A percentile compares a stretch with the other conserved stretches of the same genome.
Conservation (phyloP, 2,113 vertebrate genomes). For the Pachyramphus minor region DNA sequence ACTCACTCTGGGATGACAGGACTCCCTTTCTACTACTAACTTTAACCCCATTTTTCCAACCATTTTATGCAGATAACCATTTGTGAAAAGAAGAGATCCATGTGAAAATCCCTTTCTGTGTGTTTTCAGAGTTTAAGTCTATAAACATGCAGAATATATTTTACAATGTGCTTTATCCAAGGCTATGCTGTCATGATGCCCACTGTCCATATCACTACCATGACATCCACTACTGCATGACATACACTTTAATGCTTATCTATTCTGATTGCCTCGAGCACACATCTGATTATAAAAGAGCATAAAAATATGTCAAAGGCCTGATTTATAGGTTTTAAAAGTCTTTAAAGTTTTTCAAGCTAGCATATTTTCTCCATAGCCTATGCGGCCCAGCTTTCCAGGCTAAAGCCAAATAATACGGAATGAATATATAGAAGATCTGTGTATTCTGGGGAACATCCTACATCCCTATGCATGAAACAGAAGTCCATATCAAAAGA, state of each 20-base stretch:
- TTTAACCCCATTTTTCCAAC: background rate
- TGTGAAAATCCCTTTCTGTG: background rate
- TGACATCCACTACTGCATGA: background rate
- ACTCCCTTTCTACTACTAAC: background rate
- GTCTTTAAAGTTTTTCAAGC: background rate
- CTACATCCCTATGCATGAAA: background rate
- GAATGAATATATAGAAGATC: background rate
- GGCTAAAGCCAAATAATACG: background rate
- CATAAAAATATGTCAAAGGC: background rate
- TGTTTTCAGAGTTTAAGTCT: background rate
- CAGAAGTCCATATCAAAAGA: background rate
- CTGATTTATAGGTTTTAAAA: background rate
- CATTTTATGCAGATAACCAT: background rate
- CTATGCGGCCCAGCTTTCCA: background rate
- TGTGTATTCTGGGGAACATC: background rate
- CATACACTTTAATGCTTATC: background rate
- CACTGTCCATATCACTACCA: background rate
- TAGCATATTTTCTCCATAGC: background rate
- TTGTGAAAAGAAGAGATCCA: background rate
- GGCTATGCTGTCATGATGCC: background rate
- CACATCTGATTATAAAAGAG: background rate
- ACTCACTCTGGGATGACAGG: background rate
- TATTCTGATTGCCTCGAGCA: background rate
- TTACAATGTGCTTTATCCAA: background rate
- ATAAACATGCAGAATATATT: background rate